These are phyloP conservation scores for Bradypodion pumilum DNA, from an alignment of 2,797 vertebrate genomes.

Conservation along the genomic window DNA sequence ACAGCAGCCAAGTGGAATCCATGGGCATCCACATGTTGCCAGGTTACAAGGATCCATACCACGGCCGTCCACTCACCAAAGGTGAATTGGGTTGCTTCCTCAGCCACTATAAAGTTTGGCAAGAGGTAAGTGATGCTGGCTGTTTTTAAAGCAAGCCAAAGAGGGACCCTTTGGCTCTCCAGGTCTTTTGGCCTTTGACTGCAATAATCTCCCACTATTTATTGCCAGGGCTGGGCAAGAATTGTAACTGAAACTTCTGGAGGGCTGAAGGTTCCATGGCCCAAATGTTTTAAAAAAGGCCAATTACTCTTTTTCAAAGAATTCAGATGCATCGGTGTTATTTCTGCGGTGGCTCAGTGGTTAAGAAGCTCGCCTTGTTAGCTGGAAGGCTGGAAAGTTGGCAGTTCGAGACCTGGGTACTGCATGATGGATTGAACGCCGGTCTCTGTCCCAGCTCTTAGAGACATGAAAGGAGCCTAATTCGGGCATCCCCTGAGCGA, in stretches of 20 bases:
- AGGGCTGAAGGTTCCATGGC: too few species aligned
- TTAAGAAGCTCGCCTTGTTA: too few species aligned
- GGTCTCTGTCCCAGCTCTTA: too few species aligned
- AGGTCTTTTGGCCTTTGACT: not conserved
- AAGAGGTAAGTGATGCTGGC: conserved; percentile 78
- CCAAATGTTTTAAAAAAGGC: not conserved
- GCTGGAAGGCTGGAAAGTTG: too few species aligned
- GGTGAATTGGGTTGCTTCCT: conserved; percentile 95
- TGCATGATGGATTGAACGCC: too few species aligned
- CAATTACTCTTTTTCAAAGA: not conserved
- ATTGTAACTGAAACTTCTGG: too few species aligned
- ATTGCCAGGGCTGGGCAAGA: not conserved
- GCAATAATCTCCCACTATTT: not conserved
- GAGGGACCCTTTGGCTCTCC: not conserved
- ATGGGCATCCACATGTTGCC: conserved; percentile 92
- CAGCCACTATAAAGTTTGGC: conserved; percentile 92
- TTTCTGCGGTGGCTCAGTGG: too few species aligned
- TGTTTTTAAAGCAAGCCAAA: not conserved
- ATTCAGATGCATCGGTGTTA: not conserved
- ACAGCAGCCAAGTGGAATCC: conserved; percentile 81
- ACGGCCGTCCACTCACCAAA: conserved; percentile 88
- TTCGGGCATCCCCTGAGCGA: too few species aligned
- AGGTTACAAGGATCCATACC: conserved; percentile 91
- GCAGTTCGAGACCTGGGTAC: too few species aligned
- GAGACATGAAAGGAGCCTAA: too few species aligned